Evolutionary conservation across 2,888 invertebrate genomes (phyloP).

Genomic region (Lepidocyrtoides sp.): DNA sequence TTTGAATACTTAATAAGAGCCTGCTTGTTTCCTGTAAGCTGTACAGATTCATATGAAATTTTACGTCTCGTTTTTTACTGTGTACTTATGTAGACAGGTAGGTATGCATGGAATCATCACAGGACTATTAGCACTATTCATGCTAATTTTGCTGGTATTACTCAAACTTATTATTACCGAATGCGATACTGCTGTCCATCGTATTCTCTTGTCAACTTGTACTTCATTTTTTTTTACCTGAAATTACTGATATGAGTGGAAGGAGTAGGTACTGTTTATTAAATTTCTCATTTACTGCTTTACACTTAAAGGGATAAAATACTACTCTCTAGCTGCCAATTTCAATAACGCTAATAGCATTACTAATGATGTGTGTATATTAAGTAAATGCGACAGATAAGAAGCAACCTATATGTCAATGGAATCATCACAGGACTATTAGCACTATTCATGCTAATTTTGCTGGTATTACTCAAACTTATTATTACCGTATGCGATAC

Average conservation of each 20-base stretch:
- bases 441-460: background rate
- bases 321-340: background rate
- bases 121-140: background rate
- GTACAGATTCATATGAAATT: background rate
- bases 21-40: constrained; percentile 15
- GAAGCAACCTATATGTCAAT: background rate
- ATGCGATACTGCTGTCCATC: background rate
- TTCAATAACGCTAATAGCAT: constrained; percentile 8
- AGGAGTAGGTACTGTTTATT: background rate
- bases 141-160: background rate
- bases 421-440: constrained; percentile 13
- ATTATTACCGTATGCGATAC: background rate
- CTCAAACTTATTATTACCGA: background rate
- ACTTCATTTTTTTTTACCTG: background rate
- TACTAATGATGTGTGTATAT: background rate
- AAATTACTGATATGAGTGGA: background rate
- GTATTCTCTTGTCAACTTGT: background rate
- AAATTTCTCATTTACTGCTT: no score
- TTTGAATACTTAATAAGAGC: constrained; percentile 62
- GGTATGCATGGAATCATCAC: constrained; percentile 38
- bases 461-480: background rate
- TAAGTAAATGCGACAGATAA: background rate
- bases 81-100: constrained; percentile 4
- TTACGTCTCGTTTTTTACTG: constrained; percentile 2
- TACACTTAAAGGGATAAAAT: background rate